phyloP scores from a whole-genome alignment of 2,113 vertebrate species.

The Thermophis baileyi region DNA sequence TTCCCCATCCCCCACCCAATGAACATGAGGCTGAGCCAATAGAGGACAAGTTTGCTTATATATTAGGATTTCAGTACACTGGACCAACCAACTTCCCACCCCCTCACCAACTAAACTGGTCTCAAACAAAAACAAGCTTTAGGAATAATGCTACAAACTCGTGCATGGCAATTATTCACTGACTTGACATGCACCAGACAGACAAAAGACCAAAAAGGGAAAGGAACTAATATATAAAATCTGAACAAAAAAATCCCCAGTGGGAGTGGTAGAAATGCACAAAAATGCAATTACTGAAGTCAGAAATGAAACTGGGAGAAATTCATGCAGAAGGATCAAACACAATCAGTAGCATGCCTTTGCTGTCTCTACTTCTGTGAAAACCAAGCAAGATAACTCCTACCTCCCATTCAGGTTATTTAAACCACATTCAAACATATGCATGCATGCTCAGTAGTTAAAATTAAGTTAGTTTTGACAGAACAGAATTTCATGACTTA shows the following conservation, averaged over 20 bases:
- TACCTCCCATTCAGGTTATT: neutral
- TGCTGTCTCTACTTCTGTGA: slow-evolving; percentile 31
- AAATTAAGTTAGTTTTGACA: neutral
- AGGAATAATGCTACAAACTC: slow-evolving; percentile 33
- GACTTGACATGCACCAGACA: slow-evolving; percentile 42
- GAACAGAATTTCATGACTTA: neutral
- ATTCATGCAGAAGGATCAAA: slow-evolving; percentile 41
- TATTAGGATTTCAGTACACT: slow-evolving; percentile 44
- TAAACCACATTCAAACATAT: neutral
- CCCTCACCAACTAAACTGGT: slow-evolving; percentile 29
- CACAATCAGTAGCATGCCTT: slow-evolving; percentile 27
- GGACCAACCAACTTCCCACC: slow-evolving; percentile 37
- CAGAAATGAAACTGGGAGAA: neutral
- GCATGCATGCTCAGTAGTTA: neutral
- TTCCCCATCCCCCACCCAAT: neutral
- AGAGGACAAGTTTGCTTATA: slow-evolving; percentile 54
- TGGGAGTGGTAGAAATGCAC: neutral
- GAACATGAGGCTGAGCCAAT: slow-evolving; percentile 30
- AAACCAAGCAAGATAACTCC: slow-evolving; percentile 14
- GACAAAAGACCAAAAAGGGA: neutral
- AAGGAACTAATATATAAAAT: neutral
- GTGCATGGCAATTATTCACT: slow-evolving; percentile 7
- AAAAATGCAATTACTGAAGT: neutral
- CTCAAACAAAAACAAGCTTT: slow-evolving; percentile 27
- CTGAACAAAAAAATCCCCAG: neutral